These are phyloP conservation scores for Brachyistius frenatus DNA, from an alignment of 2,113 vertebrate species.

Conservation along the genomic window DNA sequence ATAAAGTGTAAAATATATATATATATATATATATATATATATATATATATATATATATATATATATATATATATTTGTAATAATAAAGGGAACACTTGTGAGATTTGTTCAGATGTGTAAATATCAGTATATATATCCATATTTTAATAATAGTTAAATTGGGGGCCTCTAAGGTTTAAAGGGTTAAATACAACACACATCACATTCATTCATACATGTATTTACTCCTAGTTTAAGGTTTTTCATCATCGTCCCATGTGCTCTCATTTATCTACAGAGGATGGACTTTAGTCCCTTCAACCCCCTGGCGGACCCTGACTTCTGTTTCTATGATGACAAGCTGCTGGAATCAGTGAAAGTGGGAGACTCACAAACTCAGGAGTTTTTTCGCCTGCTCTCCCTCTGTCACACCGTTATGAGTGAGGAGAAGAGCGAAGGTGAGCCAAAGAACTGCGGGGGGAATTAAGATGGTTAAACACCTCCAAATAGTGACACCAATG, in stretches of 20 bases:
- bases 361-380: conserved; percentile 86
- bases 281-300: conserved; percentile 92
- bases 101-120: no score
- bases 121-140: no score
- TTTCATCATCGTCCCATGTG: background rate
- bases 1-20: no score
- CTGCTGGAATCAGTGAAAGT: conserved; percentile 90
- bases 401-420: conserved; percentile 96
- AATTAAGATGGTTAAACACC: background rate
- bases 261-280: conserved; percentile 67
- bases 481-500: background rate
- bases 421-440: conserved; percentile 91
- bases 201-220: background rate
- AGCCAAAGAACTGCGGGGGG: conserved; percentile 68
- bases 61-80: no score
- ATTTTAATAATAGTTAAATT: no score
- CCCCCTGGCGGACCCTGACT: conserved; percentile 87
- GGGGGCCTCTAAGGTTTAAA: no score
- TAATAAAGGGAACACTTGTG: no score
- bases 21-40: no score
- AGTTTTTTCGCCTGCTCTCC: conserved; percentile 94
- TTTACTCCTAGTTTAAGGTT: background rate
- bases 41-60: no score
- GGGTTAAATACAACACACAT: background rate
- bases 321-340: conserved; percentile 90